phyloP scores from a whole-genome alignment of 2,113 vertebrate genomes.

The Suncus etruscus region DNA sequence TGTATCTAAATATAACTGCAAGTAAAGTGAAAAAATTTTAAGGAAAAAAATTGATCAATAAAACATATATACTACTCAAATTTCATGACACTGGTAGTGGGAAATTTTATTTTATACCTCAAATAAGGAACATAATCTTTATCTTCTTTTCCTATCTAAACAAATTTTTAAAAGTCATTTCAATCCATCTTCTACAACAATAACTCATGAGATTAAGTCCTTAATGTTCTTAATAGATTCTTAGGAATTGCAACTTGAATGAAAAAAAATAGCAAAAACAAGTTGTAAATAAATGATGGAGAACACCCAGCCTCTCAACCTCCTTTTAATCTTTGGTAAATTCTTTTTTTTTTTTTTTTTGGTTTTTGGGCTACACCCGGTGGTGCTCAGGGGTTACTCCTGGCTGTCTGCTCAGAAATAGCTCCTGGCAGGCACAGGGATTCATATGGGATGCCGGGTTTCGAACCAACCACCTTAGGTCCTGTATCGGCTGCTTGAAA shows the following conservation, averaged over 20 bases:
- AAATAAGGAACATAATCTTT: constrained; percentile 43
- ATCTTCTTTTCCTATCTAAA: constrained; percentile 9
- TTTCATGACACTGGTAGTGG: background rate
- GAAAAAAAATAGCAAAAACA: background rate
- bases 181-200: background rate
- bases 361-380: too few relatives aligned
- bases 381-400: too few relatives aligned
- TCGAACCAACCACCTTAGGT: too few relatives aligned
- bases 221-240: background rate
- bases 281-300: background rate
- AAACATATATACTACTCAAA: constrained; percentile 32
- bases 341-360: too few relatives aligned
- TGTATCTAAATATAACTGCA: background rate
- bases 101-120: constrained; percentile 23
- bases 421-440: too few relatives aligned
- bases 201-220: background rate
- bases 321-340: background rate
- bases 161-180: constrained; percentile 22
- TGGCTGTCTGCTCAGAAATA: too few relatives aligned
- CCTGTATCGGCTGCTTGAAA: too few relatives aligned
- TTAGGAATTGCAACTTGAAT: background rate
- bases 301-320: background rate
- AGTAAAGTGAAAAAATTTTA: background rate
- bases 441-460: too few relatives aligned
- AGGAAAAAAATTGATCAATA: background rate